Evolutionary conservation across 2,113 vertebrate genomes (phyloP).

Genomic region (Notiomystis cincta): DNA sequence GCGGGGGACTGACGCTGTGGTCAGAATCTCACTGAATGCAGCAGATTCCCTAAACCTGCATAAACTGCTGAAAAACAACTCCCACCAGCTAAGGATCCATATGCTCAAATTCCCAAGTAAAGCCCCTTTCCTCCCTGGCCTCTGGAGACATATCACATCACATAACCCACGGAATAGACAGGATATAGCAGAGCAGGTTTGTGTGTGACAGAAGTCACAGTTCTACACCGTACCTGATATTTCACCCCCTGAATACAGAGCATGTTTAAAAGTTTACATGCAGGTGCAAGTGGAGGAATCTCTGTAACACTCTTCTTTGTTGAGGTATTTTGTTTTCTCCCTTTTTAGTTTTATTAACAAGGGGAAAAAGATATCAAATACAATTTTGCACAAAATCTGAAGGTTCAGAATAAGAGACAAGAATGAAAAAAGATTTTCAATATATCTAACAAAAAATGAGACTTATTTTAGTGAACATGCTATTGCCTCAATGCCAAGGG

Average conservation of each 20-base stretch:
- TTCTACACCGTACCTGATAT: neutral
- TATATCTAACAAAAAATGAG: conserved; percentile 69
- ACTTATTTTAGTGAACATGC: conserved; percentile 70
- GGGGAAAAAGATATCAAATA: neutral
- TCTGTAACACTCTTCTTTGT: neutral
- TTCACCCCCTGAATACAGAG: neutral
- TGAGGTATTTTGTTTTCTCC: neutral
- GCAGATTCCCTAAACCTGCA: neutral
- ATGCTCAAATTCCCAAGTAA: neutral
- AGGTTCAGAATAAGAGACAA: conserved; percentile 66
- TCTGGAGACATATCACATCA: accelerated
- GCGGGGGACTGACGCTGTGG: accelerated
- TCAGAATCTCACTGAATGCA: neutral
- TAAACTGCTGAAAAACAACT: neutral
- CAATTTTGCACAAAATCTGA: neutral
- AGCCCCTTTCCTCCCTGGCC: neutral
- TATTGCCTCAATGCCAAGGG: conserved; percentile 69
- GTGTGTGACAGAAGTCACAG: neutral
- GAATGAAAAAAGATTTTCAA: conserved; percentile 32
- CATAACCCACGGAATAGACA: accelerated
- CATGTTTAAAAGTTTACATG: neutral
- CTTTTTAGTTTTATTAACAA: neutral
- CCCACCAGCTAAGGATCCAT: neutral
- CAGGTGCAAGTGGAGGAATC: neutral
- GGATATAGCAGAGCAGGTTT: accelerated